These are phyloP conservation scores for Drosophila eugracilis DNA, from an alignment of 1,140 invertebrate genomes.

Conservation along the genomic window DNA sequence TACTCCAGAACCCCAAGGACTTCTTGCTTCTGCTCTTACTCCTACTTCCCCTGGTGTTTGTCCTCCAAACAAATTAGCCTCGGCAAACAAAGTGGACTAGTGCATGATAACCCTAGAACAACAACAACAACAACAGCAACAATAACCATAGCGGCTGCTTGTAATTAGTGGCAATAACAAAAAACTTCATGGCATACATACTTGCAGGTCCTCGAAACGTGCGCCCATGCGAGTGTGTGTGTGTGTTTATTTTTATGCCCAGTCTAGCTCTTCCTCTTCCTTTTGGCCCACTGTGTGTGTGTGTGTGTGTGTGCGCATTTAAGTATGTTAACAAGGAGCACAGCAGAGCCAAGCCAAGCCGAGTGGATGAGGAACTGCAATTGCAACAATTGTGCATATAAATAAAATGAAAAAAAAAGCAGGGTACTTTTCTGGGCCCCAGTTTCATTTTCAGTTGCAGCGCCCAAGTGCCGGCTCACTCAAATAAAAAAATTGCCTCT, in stretches of 20 bases:
- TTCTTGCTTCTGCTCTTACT: neutral
- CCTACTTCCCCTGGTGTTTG: neutral
- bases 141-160: slow-evolving; percentile 51
- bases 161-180: slow-evolving; percentile 75
- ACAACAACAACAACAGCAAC: slow-evolving; percentile 38
- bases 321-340: slow-evolving; percentile 74
- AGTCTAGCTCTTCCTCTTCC: slow-evolving; percentile 36
- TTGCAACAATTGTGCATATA: slow-evolving; percentile 75
- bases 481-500: slow-evolving; percentile 66
- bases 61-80: slow-evolving; percentile 28
- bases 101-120: slow-evolving; percentile 18
- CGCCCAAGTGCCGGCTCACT: slow-evolving; percentile 56
- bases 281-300: slow-evolving; percentile 43
- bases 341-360: too few relatives aligned
- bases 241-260: slow-evolving; percentile 57
- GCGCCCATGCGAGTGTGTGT: slow-evolving; percentile 12
- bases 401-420: slow-evolving; percentile 17
- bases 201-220: slow-evolving; percentile 69
- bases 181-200: slow-evolving; percentile 74
- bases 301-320: too few relatives aligned
- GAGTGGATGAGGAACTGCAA: slow-evolving; percentile 41
- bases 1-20: slow-evolving; percentile 11
- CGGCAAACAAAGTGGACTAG: slow-evolving; percentile 51
- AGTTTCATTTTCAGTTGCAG: slow-evolving; percentile 47
- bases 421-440: slow-evolving; percentile 40